These are phyloP conservation scores for Trichacis sp. DNA, from an alignment of 2,888 invertebrate genomes.

Conservation along the genomic window DNA sequence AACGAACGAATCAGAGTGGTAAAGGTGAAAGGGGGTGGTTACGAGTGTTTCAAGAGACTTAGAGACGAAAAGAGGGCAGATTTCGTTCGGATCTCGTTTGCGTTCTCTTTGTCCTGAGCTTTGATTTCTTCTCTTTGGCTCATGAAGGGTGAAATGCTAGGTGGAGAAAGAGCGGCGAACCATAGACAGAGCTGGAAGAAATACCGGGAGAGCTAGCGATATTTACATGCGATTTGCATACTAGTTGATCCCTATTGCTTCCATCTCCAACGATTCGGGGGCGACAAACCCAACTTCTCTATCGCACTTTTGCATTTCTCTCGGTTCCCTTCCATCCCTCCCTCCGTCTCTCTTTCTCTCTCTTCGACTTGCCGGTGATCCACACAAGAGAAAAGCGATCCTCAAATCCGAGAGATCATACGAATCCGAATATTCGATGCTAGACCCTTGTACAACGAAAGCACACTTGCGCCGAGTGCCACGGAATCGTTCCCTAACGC, in stretches of 20 bases:
- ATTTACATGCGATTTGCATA: slow-evolving; percentile 70
- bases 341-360: slow-evolving; percentile 19
- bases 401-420: slow-evolving; percentile 45
- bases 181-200: slow-evolving; percentile 49
- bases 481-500: slow-evolving; percentile 48
- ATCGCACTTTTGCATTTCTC: slow-evolving; percentile 49
- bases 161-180: slow-evolving; percentile 42
- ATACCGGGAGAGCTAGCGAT: slow-evolving; percentile 66
- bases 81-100: slow-evolving; percentile 59
- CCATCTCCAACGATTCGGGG: slow-evolving; percentile 67
- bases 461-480: slow-evolving; percentile 51
- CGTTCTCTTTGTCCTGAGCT: slow-evolving; percentile 62
- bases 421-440: slow-evolving; percentile 39
- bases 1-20: slow-evolving; percentile 4
- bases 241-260: slow-evolving; percentile 70
- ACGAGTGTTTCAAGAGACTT: slow-evolving; percentile 29
- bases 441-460: slow-evolving; percentile 43
- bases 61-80: slow-evolving; percentile 48
- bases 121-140: slow-evolving; percentile 65
- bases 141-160: slow-evolving; percentile 36
- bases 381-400: slow-evolving; percentile 22
- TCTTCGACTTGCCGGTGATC: slow-evolving; percentile 24
- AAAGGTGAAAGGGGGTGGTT: slow-evolving; percentile 18
- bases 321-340: slow-evolving; percentile 17
- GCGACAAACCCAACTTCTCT: slow-evolving; percentile 60